Evolutionary conservation across 1,140 invertebrate genomes (phyloP), one percentile per base, ranked within the genome.

Genomic region (Ceratina calcarata): DNA sequence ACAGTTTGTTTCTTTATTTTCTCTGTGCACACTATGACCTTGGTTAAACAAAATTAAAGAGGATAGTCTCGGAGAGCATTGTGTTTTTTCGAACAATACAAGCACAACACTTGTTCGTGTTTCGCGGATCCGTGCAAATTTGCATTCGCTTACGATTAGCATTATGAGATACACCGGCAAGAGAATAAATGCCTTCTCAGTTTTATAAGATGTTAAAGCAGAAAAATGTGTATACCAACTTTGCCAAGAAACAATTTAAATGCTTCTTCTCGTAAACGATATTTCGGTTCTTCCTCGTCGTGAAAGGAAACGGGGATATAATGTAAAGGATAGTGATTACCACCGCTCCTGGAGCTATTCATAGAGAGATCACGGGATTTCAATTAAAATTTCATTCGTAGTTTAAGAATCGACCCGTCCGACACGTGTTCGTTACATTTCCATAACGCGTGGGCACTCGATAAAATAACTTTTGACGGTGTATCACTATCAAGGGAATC

Each of bases 1-100:
- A n/a, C n/a, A n/a, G n/a, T n/a, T 27, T 3, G 45, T 69, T 51
- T 69, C 22, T 60, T 69, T 12, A 8, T 70, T 51, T 18, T 49
- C 20, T 20, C n/a, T 68, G 18, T 37, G 57, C 32, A 24, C 66
- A 10, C 13, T 12, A 49, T 24, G 69, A 64, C 60, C 49, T 73
- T 73, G 76, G 64, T 78, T 57, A 49, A 78, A 62, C 66, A 51
- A 37, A 77, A 70, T 24, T 62, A 55, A 78, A 65, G 60, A n/a
- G 27, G 69, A 78, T 53, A 62, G 7, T 60, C 60, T 20, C 51
- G 22, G 27, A 20, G 32, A 72, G 57, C 24, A 32, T 18, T 20
- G 13, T 58, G 27, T 53, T 68, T 20, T 60, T 16, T 0, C 3
- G 15, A 60, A 78, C 55, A 64, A 78, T 78, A 57, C 37, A 57